A percentile compares a stretch with the other conserved stretches of the same genome.
These are phyloP conservation scores for Plemyria rubiginata DNA, from an alignment of 2,888 invertebrate species.

Conservation along the genomic window DNA sequence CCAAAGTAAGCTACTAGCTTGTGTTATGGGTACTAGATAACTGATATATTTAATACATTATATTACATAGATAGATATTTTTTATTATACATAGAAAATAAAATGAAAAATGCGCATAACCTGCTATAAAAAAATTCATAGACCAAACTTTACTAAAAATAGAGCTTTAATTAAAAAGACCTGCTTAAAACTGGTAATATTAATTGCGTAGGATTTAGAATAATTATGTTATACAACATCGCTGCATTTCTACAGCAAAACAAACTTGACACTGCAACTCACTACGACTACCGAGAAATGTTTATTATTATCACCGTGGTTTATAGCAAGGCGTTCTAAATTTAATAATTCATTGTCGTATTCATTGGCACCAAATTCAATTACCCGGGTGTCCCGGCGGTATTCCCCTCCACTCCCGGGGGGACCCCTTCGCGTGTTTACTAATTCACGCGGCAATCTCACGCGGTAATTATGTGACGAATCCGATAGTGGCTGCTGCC, in stretches of 20 bases:
- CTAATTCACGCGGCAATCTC: constrained; percentile 80
- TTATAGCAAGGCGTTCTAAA: constrained; percentile 48
- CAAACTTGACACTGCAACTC: background rate
- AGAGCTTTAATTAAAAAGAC: too few species aligned
- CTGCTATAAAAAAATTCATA: too few species aligned
- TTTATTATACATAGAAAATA: too few species aligned
- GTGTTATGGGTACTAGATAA: too few species aligned
- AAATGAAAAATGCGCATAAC: too few species aligned
- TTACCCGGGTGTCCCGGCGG: constrained; percentile 56
- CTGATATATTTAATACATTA: too few species aligned
- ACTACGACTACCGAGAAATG: constrained; percentile 38
- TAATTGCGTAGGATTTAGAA: background rate
- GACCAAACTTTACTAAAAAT: too few species aligned
- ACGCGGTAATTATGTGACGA: constrained; percentile 78
- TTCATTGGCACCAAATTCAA: constrained; percentile 82
- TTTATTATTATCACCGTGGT: constrained; percentile 38
- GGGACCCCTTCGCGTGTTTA: constrained; percentile 58
- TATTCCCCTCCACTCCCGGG: constrained; percentile 21
- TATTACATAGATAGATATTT: too few species aligned
- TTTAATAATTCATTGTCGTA: constrained; percentile 83
- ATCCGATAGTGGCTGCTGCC: constrained; percentile 47
- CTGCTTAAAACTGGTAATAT: too few species aligned
- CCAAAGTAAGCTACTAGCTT: too few species aligned
- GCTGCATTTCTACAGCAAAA: constrained; percentile 4
- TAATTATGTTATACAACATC: background rate